These are phyloP conservation scores for Cariama cristata DNA, from an alignment of 2,113 vertebrate species.

Conservation along the genomic window DNA sequence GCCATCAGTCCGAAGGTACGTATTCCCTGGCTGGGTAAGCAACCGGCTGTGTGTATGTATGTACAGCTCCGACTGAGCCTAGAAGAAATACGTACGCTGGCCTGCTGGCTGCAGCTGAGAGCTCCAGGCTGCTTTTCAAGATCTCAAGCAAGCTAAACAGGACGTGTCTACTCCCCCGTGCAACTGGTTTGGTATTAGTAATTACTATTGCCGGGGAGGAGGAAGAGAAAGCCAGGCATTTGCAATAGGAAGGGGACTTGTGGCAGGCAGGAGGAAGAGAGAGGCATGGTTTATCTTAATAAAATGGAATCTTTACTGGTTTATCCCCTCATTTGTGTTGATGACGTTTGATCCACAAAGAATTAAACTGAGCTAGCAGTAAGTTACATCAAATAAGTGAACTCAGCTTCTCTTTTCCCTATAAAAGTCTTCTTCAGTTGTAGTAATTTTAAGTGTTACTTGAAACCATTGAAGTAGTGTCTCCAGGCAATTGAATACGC, in stretches of 20 bases:
- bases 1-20: background rate
- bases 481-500: background rate
- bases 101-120: background rate
- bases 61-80: background rate
- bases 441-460: background rate
- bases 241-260: background rate
- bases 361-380: background rate
- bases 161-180: background rate
- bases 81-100: background rate
- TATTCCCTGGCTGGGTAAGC: background rate
- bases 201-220: background rate
- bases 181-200: background rate
- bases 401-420: background rate
- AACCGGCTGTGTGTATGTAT: background rate
- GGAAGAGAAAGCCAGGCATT: background rate
- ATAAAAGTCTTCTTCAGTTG: background rate
- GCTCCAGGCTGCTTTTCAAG: slow-evolving; percentile 19
- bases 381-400: background rate
- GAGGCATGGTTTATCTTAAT: background rate
- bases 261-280: background rate
- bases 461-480: background rate
- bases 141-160: slow-evolving; percentile 30
- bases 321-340: background rate
- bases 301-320: background rate
- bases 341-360: background rate